Conservation (phyloP, 2,797 vertebrate species). For the Pseudochaenichthys georgianus region DNA sequence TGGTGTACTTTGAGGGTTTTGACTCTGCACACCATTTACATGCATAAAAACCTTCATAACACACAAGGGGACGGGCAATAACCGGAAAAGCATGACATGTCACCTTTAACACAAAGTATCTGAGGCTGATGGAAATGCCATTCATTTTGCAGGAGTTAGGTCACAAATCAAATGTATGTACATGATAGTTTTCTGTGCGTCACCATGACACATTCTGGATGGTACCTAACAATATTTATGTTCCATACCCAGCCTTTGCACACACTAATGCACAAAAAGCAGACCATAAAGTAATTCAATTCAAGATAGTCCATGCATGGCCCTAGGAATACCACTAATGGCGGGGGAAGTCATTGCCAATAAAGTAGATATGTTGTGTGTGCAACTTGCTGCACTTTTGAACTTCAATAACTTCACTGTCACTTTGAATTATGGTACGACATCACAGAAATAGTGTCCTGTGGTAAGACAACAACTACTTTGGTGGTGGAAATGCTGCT, state of each 20-base stretch:
- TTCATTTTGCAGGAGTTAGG: not conserved
- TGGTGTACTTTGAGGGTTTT: too few relatives aligned
- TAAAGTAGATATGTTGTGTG: conserved; percentile 38
- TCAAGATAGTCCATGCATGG: conserved; percentile 39
- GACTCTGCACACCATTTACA: too few relatives aligned
- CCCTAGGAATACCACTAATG: conserved; percentile 69
- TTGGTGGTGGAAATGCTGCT: conserved; percentile 36
- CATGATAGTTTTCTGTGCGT: not conserved
- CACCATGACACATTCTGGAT: not conserved
- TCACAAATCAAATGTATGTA: too few relatives aligned
- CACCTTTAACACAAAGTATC: not conserved
- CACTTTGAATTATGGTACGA: conserved; percentile 39
- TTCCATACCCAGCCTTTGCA: not conserved
- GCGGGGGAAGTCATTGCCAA: conserved; percentile 62
- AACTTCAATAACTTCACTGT: conserved; percentile 57
- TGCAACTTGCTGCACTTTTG: conserved; percentile 45
- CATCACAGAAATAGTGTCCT: conserved; percentile 45
- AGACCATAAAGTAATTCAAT: conserved; percentile 62
- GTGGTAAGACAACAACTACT: conserved; percentile 44
- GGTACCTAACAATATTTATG: not conserved
- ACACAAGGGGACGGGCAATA: too few relatives aligned
- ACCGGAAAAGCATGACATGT: too few relatives aligned
- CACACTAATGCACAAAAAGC: conserved; percentile 38
- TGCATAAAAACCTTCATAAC: too few relatives aligned
- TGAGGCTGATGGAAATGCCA: not conserved